phyloP scores from a whole-genome alignment of 1,140 invertebrate genomes.

The Drosophila asahinai region DNA sequence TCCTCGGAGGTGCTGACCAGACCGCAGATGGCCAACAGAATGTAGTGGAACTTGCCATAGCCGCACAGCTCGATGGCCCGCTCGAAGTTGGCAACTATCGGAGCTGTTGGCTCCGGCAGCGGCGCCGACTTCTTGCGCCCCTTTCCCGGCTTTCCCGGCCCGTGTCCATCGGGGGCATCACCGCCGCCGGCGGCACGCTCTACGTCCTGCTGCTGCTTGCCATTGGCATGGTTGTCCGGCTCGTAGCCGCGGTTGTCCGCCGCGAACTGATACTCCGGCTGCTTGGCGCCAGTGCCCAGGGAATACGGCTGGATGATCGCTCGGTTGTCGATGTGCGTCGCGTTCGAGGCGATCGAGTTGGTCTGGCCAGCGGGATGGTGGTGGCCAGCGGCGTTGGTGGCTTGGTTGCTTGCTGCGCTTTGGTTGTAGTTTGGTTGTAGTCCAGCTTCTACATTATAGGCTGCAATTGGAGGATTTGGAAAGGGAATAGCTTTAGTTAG shows the following conservation, averaged over 20 bases:
- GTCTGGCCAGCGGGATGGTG: conserved; percentile 52
- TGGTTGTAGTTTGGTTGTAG: conserved; percentile 91
- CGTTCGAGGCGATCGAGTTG: conserved; percentile 32
- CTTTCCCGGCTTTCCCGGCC: conserved; percentile 39
- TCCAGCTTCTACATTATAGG: conserved; percentile 88
- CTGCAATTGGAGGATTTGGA: conserved; percentile 10
- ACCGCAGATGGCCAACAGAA: conserved; percentile 94
- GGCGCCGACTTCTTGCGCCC: conserved; percentile 74
- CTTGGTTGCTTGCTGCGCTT: conserved; percentile 83
- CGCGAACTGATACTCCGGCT: conserved; percentile 80
- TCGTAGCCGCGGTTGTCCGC: conserved; percentile 79
- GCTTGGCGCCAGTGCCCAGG: conserved; percentile 59
- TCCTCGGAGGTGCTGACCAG: conserved; percentile 97
- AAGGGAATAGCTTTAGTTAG: background rate
- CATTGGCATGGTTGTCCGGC: conserved; percentile 65
- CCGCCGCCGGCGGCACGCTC: conserved; percentile 71
- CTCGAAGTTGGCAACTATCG: conserved; percentile 92
- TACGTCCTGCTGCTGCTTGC: conserved; percentile 78
- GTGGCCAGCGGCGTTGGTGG: conserved; percentile 37
- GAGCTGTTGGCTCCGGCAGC: conserved; percentile 79
- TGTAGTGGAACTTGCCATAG: conserved; percentile 96
- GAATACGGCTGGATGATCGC: conserved; percentile 82
- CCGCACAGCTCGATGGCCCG: conserved; percentile 93
- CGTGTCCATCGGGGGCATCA: conserved; percentile 58
- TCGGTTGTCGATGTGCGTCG: conserved; percentile 75